Evolutionary conservation across 2,797 vertebrate species (phyloP).

Genomic region (Dryobates pubescens): DNA sequence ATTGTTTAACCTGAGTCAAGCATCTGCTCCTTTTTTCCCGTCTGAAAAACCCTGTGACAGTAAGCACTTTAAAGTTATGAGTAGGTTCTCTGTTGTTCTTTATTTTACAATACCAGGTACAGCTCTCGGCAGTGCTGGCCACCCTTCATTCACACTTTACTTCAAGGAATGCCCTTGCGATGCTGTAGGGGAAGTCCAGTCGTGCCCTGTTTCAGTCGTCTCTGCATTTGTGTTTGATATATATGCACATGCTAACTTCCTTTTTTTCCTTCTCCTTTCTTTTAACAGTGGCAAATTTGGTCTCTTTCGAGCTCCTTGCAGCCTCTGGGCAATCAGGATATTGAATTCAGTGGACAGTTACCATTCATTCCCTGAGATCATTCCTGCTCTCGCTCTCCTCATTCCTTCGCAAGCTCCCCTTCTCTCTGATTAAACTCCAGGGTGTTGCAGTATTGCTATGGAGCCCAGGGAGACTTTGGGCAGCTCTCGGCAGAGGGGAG

Average conservation of each 20-base stretch:
- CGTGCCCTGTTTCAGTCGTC: not conserved
- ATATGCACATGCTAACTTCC: not conserved
- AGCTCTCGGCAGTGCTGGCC: not conserved
- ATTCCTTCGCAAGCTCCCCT: not conserved
- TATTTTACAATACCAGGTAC: not conserved
- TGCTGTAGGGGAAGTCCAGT: not conserved
- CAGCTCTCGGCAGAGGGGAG: slow-evolving; percentile 88
- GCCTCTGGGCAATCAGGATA: slow-evolving; percentile 51
- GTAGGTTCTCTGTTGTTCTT: not conserved
- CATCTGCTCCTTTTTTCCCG: not conserved
- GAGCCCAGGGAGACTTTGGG: slow-evolving; percentile 91
- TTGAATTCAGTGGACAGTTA: slow-evolving; percentile 54
- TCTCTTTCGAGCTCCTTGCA: slow-evolving; percentile 68
- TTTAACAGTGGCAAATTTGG: slow-evolving; percentile 77
- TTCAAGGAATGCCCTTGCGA: not conserved
- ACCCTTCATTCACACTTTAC: not conserved
- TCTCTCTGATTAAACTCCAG: slow-evolving; percentile 63
- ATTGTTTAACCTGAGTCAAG: slow-evolving; percentile 8
- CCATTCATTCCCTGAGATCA: slow-evolving; percentile 36
- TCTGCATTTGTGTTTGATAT: fast-evolving
- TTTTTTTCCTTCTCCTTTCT: not conserved
- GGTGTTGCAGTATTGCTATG: slow-evolving; percentile 82
- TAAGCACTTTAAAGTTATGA: fast-evolving
- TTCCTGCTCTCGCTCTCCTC: not conserved
- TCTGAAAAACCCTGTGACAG: not conserved